These are phyloP conservation scores for Drosophila rubida DNA, from an alignment of 2,888 invertebrate species.

Conservation along the genomic window DNA sequence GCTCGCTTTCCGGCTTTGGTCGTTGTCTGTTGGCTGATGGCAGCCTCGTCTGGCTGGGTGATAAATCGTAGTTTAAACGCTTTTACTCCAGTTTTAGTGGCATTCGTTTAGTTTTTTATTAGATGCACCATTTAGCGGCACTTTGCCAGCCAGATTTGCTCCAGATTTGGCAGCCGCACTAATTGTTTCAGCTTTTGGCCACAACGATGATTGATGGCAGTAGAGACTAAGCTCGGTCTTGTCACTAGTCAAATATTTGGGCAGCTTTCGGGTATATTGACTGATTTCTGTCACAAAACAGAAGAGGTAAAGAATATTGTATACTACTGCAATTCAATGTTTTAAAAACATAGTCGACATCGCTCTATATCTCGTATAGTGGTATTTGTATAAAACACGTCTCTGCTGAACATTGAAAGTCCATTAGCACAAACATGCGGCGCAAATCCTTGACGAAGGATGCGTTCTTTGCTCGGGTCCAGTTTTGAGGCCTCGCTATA, in stretches of 20 bases:
- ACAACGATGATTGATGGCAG: constrained; percentile 58
- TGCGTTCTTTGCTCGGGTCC: background rate
- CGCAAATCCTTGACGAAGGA: constrained; percentile 57
- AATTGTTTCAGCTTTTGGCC: constrained; percentile 62
- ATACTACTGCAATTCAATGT: no score
- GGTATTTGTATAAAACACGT: constrained; percentile 12
- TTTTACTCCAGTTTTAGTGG: constrained; percentile 77
- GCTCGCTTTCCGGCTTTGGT: no score
- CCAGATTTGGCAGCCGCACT: constrained; percentile 61
- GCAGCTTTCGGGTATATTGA: background rate
- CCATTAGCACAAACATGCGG: constrained; percentile 57
- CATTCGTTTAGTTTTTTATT: constrained; percentile 78
- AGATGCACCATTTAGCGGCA: constrained; percentile 70
- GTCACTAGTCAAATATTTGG: background rate
- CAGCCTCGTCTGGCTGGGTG: constrained; percentile 50
- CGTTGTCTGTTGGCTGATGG: constrained; percentile 14
- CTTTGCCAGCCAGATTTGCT: constrained; percentile 64
- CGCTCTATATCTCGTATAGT: background rate
- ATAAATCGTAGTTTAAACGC: constrained; percentile 82
- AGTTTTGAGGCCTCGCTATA: constrained; percentile 53
- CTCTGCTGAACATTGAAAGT: constrained; percentile 65
- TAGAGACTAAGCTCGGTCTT: background rate
- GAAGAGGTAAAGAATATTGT: background rate
- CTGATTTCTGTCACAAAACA: background rate
- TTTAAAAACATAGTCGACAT: no score